Base-by-base conservation (phyloP, 2,113 vertebrate species). In the Anhinga anhinga region DNA sequence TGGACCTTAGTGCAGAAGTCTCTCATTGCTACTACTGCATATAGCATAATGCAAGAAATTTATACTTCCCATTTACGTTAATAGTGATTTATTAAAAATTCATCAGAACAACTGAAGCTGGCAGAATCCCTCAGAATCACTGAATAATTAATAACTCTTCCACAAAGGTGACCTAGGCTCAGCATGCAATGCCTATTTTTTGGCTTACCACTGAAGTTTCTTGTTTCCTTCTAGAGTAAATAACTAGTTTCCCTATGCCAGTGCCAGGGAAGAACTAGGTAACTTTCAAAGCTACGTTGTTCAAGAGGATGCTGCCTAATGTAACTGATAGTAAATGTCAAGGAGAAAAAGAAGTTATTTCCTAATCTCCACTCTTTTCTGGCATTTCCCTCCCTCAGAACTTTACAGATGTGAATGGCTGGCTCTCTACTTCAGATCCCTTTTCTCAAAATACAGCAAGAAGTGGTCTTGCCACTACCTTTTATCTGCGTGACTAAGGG, bases 81-180 rank as follows among this genome's bases (percentile, higher is more conserved):
- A 95, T 89, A 90, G 88, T 62, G 58, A 95, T 93, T 95, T 95
- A 97, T 96, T 97, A 97, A 95, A 97, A 96, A 96, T 92, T 97
- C 58, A 96, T 85, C 89, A 88, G 82, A 94, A 91, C 81, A 94
- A 94, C 80, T 87, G 93, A 92, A 96, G 71, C 58, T 89, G 84
- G 86, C 88, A 95, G 88, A 93, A 87, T 82, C 78, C 78, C 78
- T 80, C 89, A 82, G 81, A 94, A 94, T 71, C 63, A 50, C 89
- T 95, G 89, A 94, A 94, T 94, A 95, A 97, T 96, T 93, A 95
- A 96, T 90, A 95, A 88, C 36, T 77, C 74, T 83, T 94, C 49
- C 79, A 80, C 82, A 94, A 90, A 96, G 96, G 96, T 96, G 95
- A 96, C 97, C 92, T 90, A 91, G 78, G 78, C 89, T 91, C 71